A percentile compares a stretch with the other conserved stretches of the same genome.
Evolutionary conservation across 53 echinoderm and acorn worm genomes (phyloP).

Genomic region (Echinarachnius parma): DNA sequence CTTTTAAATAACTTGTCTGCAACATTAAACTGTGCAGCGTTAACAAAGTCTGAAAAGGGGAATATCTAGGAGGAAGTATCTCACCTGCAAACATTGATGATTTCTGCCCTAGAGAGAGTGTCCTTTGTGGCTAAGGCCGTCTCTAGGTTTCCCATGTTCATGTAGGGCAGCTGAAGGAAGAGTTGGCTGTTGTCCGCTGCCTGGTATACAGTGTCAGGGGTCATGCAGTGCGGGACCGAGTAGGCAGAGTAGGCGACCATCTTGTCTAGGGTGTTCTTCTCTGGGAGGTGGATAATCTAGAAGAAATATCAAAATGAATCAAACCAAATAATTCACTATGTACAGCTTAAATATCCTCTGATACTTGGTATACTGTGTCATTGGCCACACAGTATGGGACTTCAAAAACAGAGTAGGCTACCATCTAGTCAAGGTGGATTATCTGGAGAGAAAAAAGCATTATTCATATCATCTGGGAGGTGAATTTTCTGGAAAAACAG

Average conservation of each 20-base stretch:
- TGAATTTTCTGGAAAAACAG: slow-evolving; percentile 34
- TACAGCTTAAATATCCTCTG: too few species aligned
- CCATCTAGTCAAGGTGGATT: slow-evolving; percentile 12
- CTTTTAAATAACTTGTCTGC: too few species aligned
- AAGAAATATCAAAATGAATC: too few species aligned
- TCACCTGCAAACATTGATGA: slow-evolving; percentile 24
- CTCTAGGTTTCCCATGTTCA: slow-evolving; percentile 53
- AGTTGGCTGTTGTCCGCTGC: slow-evolving; percentile 28
- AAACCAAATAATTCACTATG: too few species aligned
- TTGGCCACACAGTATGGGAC: slow-evolving; percentile 3
- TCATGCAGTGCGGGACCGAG: slow-evolving; percentile 2
- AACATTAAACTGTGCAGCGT: too few species aligned
- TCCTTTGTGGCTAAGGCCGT: slow-evolving; percentile 19
- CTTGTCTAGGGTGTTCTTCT: slow-evolving; percentile 19
- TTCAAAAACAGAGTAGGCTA: slow-evolving; percentile 22
- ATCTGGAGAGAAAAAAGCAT: not conserved
- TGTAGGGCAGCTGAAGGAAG: slow-evolving; percentile 50
- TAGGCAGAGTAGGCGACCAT: slow-evolving; percentile 24
- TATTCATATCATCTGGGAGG: slow-evolving; percentile 28
- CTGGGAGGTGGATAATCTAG: slow-evolving; percentile 35
- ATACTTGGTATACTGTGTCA: slow-evolving; percentile 31
- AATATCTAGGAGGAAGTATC: too few species aligned
- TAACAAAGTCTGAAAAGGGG: too few species aligned
- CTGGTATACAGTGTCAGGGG: slow-evolving; percentile 28
- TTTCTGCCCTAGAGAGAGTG: not conserved